A percentile compares a stretch with the other conserved stretches of the same genome.
Evolutionary conservation across 2,113 vertebrate genomes (phyloP).

Genomic region (Monarcha castaneiventris): DNA sequence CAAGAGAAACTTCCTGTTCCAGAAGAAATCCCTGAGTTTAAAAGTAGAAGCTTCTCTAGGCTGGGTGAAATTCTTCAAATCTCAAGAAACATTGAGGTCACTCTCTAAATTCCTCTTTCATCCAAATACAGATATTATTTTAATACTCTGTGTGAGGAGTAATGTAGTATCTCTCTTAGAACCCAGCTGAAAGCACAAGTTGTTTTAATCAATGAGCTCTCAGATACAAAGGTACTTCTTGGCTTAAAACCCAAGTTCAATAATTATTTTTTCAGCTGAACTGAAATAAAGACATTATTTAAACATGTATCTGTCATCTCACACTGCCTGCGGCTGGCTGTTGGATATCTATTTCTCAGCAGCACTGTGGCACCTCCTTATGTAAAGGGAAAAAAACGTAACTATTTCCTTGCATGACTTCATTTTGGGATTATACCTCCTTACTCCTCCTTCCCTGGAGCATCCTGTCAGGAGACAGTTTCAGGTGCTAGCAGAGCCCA

Average conservation of each 20-base stretch:
- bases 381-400: not conserved
- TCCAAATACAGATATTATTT: conserved; percentile 3
- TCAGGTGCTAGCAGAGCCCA: not conserved
- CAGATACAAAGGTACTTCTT: conserved; percentile 47
- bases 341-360: conserved; percentile 17
- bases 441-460: not conserved
- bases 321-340: not conserved
- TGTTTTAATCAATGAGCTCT: conserved; percentile 32
- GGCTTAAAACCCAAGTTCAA: conserved; percentile 30
- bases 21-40: conserved; percentile 27
- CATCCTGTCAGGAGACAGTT: not conserved
- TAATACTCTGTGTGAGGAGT: not conserved
- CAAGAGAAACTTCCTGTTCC: conserved; percentile 53
- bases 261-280: conserved; percentile 61
- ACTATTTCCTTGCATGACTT: not conserved
- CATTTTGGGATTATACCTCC: not conserved
- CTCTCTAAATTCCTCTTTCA: not conserved
- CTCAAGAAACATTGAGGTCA: conserved; percentile 25
- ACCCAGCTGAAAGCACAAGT: conserved; percentile 15
- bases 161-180: not conserved
- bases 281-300: conserved; percentile 51
- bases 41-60: conserved; percentile 11
- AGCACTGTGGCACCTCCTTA: conserved; percentile 1
- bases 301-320: conserved; percentile 49
- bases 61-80: conserved; percentile 38